Base-by-base conservation (phyloP, 1,140 invertebrate species). In the Neotoxoptera formosana region DNA sequence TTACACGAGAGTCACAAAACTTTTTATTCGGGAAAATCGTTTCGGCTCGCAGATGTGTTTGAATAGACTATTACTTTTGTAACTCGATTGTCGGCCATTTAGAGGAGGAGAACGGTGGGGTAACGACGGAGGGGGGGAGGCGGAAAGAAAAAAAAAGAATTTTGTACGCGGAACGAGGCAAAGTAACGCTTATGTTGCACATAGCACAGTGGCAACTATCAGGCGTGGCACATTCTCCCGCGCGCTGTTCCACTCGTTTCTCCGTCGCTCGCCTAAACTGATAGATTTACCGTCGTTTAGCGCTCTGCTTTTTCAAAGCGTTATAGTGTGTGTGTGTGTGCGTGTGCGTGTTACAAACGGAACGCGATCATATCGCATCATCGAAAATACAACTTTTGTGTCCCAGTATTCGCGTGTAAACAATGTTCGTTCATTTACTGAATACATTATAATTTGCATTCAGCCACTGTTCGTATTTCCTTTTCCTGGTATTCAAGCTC, bases 11-110 rank as follows among this genome's bases (percentile, higher is more conserved):
- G 86, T 88, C 25, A 25, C n/a, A 36, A 89, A 89, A 89, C 87
- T 89, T 89, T 89, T 89, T 53, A 89, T 56, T 89, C n/a, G 9
- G 48, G 23, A 89, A 89, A 53, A 89, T 56, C 87, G 47, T 89
- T 89, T 89, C 34, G 30, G 47, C n/a, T 51, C 34, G n/a, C 87
- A 56, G 87, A 53, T 56, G 48, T 36, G 34, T 89, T 89, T 89
- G n/a, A 89, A 89, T 56, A 51, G 48, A 34, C 48, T 53, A 89
- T 89, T 89, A 89, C 87, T 89, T 89, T 53, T 89, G 34, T 53
- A 89, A 36, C 51, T 89, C 20, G 25, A 89, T 56, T 56, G 51
- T 89, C 1, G n/a, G 51, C 87, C 48, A 47, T 53, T 89, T 48
- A 88, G 17, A 88, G 45, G 7, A 48, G 30, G 14, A 88, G 86